These are phyloP conservation scores for Lucifuga dentata DNA, from an alignment of 2,113 vertebrate genomes.

Conservation along the genomic window DNA sequence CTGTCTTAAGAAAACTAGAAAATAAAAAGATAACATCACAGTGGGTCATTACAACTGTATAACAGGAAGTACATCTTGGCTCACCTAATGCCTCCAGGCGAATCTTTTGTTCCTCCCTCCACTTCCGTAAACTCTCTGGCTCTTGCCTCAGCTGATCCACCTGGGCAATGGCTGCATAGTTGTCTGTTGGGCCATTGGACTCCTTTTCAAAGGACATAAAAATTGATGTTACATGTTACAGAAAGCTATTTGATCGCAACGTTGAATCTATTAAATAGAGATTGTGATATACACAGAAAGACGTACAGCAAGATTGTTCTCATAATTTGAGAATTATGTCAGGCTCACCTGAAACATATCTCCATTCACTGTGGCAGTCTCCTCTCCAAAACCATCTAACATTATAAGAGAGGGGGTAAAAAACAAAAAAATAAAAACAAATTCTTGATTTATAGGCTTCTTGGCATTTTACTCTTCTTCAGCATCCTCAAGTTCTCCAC, in stretches of 20 bases:
- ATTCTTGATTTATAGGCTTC: background rate
- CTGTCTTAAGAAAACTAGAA: background rate
- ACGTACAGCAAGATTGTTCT: background rate
- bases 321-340: rapidly evolving
- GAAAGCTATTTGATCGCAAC: too few species aligned
- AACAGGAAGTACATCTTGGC: background rate
- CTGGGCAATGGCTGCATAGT: conserved; percentile 93
- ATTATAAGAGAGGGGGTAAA: conserved; percentile 26
- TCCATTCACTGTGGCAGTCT: conserved; percentile 88
- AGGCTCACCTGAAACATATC: conserved; percentile 91
- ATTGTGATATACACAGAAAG: background rate
- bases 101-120: conserved; percentile 96
- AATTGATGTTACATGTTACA: background rate
- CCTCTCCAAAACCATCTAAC: conserved; percentile 86
- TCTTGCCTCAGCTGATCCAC: conserved; percentile 93
- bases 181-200: conserved; percentile 88
- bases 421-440: conserved; percentile 20
- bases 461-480: background rate
- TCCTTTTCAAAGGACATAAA: conserved; percentile 80
- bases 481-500: background rate
- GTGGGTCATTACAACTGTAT: background rate
- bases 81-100: conserved; percentile 93
- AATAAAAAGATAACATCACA: background rate
- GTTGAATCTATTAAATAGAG: too few species aligned
- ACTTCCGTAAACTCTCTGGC: conserved; percentile 95